Evolutionary conservation across 1,140 invertebrate genomes (phyloP).

Genomic region (Macrobrachium rosenbergii): DNA sequence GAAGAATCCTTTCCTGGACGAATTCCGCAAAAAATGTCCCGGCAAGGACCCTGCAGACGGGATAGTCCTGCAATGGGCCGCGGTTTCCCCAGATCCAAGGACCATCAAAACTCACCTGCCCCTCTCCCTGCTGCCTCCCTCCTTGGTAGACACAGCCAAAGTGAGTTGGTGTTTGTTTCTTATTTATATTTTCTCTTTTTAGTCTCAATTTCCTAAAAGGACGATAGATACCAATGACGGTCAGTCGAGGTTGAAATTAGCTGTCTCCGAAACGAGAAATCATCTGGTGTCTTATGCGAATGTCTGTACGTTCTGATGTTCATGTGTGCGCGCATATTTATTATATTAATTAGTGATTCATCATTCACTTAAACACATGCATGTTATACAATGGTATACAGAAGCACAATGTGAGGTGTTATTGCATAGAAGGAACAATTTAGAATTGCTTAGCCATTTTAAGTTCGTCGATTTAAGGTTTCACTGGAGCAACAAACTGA

Average conservation of each 20-base stretch:
- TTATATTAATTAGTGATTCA: too few relatives aligned
- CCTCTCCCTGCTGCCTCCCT: conserved; percentile 26
- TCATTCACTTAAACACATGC: too few relatives aligned
- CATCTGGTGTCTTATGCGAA: too few relatives aligned
- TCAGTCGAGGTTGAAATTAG: neutral
- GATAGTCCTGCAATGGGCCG: conserved; percentile 5
- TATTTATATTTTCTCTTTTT: neutral
- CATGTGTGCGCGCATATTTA: too few relatives aligned
- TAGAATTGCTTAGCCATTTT: too few relatives aligned
- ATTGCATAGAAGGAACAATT: too few relatives aligned
- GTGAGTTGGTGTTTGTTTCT: neutral
- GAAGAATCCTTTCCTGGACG: neutral
- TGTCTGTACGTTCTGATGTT: too few relatives aligned
- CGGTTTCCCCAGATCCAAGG: neutral
- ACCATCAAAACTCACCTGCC: conserved; percentile 45
- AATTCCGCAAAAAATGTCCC: neutral
- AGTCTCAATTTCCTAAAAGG: neutral
- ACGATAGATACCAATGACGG: neutral
- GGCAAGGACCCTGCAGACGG: conserved; percentile 11
- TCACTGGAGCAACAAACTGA: too few relatives aligned
- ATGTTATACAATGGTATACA: too few relatives aligned
- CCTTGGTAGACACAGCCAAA: conserved; percentile 43
- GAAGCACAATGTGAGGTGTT: too few relatives aligned
- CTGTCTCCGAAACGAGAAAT: too few relatives aligned
- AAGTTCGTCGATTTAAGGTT: too few relatives aligned